Conservation (phyloP, 2,888 invertebrate species). For the Mylabris sibirica region DNA sequence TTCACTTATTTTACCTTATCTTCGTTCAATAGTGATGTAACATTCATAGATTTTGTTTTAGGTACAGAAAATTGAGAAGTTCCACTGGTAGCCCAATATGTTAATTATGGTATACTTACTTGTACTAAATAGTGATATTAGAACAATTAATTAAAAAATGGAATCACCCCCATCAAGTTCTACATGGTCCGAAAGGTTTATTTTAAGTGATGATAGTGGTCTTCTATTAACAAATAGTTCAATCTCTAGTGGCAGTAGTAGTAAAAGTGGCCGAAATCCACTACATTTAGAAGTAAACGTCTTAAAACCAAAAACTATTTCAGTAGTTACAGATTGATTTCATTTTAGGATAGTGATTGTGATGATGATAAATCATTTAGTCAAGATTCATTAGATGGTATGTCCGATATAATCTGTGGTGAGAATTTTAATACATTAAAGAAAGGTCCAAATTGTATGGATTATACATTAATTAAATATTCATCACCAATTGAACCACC, state of each 20-base stretch:
- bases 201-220: slow-evolving; percentile 79
- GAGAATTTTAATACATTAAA: slow-evolving; percentile 85
- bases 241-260: slow-evolving; percentile 78
- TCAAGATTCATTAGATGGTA: slow-evolving; percentile 77
- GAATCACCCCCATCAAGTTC: slow-evolving; percentile 81
- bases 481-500: slow-evolving; percentile 81
- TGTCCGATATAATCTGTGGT: slow-evolving; percentile 79
- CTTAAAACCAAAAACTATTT: not conserved
- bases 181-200: slow-evolving; percentile 76
- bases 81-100: not conserved
- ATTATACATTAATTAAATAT: slow-evolving; percentile 64
- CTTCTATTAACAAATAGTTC: slow-evolving; percentile 76
- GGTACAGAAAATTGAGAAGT: not conserved
- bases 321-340: not conserved
- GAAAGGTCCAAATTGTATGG: slow-evolving; percentile 73
- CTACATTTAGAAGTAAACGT: slow-evolving; percentile 70
- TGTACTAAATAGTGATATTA: not conserved
- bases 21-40: not conserved
- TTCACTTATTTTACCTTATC: not conserved
- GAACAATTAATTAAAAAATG: slow-evolving; percentile 60
- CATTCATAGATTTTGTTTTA: not conserved
- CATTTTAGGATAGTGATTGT: slow-evolving; percentile 81
- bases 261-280: slow-evolving; percentile 72
- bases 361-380: slow-evolving; percentile 81
- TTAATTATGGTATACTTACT: slow-evolving; percentile 11